Percentiles rank a stretch among this genome's conserved stretches.
Evolutionary conservation across 2,888 invertebrate species (phyloP).

Genomic region (Ophioninae sp.): DNA sequence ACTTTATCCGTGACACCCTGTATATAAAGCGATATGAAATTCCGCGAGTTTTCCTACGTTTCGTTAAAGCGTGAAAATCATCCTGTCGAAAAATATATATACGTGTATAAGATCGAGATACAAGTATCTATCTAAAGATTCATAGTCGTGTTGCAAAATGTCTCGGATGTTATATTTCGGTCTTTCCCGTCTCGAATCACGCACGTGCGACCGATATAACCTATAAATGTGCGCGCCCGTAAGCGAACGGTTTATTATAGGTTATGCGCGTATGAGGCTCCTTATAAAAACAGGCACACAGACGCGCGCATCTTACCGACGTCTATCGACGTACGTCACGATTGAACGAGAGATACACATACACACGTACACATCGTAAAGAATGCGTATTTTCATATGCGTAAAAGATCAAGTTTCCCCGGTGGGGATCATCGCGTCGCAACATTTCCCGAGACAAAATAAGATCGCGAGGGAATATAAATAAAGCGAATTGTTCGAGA

Average conservation of each 20-base stretch:
- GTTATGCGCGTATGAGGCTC: background rate
- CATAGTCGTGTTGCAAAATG: slow-evolving; percentile 2
- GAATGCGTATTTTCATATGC: background rate
- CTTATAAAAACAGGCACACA: background rate
- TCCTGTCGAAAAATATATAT: background rate
- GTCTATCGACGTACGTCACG: background rate
- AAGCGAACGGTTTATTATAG: background rate
- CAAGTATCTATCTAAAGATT: background rate
- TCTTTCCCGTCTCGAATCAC: background rate
- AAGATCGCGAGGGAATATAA: background rate
- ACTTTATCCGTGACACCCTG: too few relatives aligned
- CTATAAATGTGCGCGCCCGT: background rate
- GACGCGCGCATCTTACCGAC: background rate
- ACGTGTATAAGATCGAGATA: background rate
- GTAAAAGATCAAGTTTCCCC: background rate
- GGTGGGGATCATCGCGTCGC: background rate
- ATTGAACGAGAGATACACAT: background rate
- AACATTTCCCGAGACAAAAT: background rate
- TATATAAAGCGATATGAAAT: too few relatives aligned
- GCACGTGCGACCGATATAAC: slow-evolving; percentile 1
- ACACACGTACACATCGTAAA: background rate
- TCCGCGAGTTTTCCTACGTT: too few relatives aligned
- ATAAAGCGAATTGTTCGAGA: background rate
- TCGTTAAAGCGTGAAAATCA: too few relatives aligned
- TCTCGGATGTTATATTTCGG: slow-evolving; percentile 3